Base-by-base conservation (phyloP, 2,797 vertebrate species). In the Muscicapa comitata region DNA sequence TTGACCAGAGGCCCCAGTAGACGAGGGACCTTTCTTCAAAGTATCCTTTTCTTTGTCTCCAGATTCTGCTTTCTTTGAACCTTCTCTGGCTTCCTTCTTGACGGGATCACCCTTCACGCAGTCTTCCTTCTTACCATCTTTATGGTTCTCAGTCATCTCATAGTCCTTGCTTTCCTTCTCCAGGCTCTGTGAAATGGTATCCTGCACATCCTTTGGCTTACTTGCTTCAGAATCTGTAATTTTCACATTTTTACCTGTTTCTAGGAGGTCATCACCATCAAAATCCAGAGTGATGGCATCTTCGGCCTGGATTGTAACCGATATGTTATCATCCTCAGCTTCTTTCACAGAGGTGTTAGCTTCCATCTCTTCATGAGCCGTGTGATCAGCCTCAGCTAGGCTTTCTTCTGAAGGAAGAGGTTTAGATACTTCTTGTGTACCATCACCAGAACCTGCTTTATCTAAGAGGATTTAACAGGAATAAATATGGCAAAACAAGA, bases 241-340 rank as follows among this genome's bases (percentile, higher is more conserved):
- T 99, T 99, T 99, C 99, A 99, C 98, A 99, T 99, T 99, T 99
- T 99, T 99, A 99, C 99, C 99, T 99, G 99, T 99, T 98, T 99
- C 99, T 98, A 99, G 99, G 98, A 99, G 99, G 98, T 99, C 99
- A 97, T 99, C 99, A 88, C 99, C 99, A 99, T 99, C 99, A 98
- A 99, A 99, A 98, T 99, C 99, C 97, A 99, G 98, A 96, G 99
- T 99, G 98, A 99, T 99, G 98, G 99, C 99, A 98, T 99, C 99
- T 99, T 99, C 99, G 76, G 99, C 99, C 98, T 98, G 99, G 98
- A 99, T 99, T 98, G 99, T 99, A 98, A 99, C 99, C 93, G 99
- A 99, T 91, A 99, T 99, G 98, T 99, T 99, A 99, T 99, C 99
- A 70, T 99, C 99, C 97, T 99, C 99, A 63, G 98, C 98, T 98